Conservation (phyloP, 2,797 vertebrate species). For the Antrozous pallidus region DNA sequence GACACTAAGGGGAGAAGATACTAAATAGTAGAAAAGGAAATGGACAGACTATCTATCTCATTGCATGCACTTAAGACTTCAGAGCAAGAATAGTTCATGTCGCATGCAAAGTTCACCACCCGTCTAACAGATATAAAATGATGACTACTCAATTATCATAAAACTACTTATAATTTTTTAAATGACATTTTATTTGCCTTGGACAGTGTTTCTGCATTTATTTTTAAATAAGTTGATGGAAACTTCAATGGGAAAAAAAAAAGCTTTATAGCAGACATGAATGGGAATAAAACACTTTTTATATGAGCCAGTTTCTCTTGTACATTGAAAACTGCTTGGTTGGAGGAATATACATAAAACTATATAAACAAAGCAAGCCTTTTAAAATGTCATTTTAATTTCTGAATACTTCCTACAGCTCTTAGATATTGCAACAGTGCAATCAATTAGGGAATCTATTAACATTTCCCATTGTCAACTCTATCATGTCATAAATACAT, state of each 20-base stretch:
- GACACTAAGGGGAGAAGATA: background rate
- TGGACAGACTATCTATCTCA: background rate
- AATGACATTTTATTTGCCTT: background rate
- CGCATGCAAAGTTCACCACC: background rate
- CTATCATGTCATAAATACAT: constrained; percentile 14
- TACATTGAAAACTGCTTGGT: background rate
- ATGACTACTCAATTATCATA: background rate
- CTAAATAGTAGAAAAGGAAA: background rate
- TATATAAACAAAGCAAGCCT: background rate
- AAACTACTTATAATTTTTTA: background rate
- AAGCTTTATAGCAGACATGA: background rate
- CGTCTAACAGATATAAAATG: background rate
- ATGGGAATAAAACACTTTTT: background rate
- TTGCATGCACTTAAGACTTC: background rate
- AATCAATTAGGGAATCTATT: constrained; percentile 48
- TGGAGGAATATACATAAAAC: constrained; percentile 29
- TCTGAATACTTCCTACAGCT: constrained; percentile 17
- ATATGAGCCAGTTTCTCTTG: background rate
- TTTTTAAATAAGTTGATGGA: background rate
- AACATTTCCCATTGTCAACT: constrained; percentile 17
- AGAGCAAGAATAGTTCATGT: background rate
- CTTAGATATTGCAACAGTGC: constrained; percentile 38
- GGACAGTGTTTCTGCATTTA: background rate
- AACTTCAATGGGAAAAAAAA: background rate
- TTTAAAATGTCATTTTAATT: constrained; percentile 32